These are phyloP conservation scores for Mus pahari DNA, from an alignment of 2,113 vertebrate genomes.

Conservation along the genomic window DNA sequence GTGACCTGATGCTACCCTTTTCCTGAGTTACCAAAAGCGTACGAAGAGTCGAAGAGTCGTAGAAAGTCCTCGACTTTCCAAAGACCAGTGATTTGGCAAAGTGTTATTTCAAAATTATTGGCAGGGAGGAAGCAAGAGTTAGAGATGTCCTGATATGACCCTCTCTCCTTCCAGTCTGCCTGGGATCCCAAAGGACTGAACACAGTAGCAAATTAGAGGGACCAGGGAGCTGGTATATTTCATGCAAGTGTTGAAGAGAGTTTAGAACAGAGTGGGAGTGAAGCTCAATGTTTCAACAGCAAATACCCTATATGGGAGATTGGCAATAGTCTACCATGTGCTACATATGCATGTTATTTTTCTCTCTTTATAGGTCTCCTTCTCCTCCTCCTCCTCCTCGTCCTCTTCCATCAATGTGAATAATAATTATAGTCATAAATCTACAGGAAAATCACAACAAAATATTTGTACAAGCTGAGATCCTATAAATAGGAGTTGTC, in stretches of 20 bases:
- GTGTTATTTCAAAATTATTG: neutral
- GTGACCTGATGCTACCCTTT: neutral
- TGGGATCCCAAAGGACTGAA: neutral
- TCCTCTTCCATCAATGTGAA: neutral
- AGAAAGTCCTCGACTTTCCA: neutral
- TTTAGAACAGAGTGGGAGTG: neutral
- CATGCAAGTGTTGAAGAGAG: neutral
- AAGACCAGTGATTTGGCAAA: neutral
- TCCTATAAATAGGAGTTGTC: constrained; percentile 61
- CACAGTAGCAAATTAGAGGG: neutral
- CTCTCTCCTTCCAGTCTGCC: neutral
- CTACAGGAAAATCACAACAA: constrained; percentile 41
- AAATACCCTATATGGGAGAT: too few species aligned
- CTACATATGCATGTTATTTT: neutral
- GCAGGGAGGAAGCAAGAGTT: neutral
- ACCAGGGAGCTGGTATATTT: too few species aligned
- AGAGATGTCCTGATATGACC: neutral
- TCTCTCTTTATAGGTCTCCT: neutral
- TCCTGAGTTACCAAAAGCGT: neutral
- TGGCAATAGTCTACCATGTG: neutral
- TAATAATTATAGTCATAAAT: constrained; percentile 46
- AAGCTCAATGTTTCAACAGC: neutral
- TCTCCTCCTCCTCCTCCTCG: neutral
- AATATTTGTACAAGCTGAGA: constrained; percentile 56
- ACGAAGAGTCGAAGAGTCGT: neutral